phyloP scores from a whole-genome alignment of 1,140 invertebrate genomes.

The Trichonephila clavipes region DNA sequence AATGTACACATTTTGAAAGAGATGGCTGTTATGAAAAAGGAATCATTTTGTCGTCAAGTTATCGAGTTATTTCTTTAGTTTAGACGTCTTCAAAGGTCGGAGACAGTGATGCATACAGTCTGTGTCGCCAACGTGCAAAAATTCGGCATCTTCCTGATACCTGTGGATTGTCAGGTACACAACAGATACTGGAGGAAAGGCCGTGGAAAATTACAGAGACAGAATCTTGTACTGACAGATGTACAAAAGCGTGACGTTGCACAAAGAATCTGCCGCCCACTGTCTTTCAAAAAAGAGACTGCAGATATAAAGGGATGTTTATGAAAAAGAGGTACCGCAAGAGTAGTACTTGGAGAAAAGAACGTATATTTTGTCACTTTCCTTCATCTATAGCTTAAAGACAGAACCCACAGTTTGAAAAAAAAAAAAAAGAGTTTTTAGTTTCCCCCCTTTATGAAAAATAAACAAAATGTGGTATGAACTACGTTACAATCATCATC shows the following conservation, averaged over 20 bases:
- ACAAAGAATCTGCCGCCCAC: constrained; percentile 14
- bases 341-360: background rate
- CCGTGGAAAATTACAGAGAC: constrained; percentile 20
- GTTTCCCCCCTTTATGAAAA: background rate
- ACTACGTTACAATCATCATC: background rate
- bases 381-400: background rate
- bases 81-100: background rate
- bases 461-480: background rate
- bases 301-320: background rate
- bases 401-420: background rate
- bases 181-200: background rate
- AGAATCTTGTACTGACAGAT: constrained; percentile 34
- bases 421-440: background rate
- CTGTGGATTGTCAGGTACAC: background rate
- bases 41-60: background rate
- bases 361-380: background rate
- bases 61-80: background rate
- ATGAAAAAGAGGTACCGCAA: constrained; percentile 27
- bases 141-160: background rate
- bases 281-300: constrained; percentile 4
- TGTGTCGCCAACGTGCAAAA: background rate
- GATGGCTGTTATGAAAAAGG: background rate
- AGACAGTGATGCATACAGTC: constrained; percentile 13
- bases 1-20: background rate
- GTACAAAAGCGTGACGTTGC: constrained; percentile 44